Conservation (phyloP, 2,113 vertebrate species). For the Tympanuchus pallidicinctus region DNA sequence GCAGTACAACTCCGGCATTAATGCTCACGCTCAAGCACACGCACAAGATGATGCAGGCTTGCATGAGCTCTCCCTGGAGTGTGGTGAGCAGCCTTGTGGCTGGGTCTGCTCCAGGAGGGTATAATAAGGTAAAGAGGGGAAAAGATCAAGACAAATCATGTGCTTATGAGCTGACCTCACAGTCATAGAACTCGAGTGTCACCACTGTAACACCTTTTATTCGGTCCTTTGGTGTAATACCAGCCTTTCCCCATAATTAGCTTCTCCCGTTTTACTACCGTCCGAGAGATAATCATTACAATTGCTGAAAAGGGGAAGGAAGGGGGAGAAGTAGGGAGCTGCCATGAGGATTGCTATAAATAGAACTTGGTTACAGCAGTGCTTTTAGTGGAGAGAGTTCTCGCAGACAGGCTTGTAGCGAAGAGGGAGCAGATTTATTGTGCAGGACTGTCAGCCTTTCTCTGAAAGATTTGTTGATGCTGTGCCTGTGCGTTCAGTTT, state of each 20-base stretch:
- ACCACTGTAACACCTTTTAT: background rate
- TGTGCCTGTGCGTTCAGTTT: constrained; percentile 40
- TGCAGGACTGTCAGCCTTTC: constrained; percentile 49
- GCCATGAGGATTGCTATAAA: constrained; percentile 49
- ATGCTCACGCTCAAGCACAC: background rate
- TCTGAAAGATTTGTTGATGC: constrained; percentile 49
- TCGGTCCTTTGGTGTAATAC: background rate
- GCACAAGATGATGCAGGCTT: background rate
- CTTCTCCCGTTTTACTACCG: background rate
- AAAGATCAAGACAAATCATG: background rate
- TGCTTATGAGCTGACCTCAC: background rate
- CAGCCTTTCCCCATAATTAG: background rate
- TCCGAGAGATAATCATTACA: background rate
- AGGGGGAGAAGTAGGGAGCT: background rate
- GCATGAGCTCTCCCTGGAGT: background rate
- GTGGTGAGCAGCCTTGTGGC: background rate
- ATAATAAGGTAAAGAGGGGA: background rate
- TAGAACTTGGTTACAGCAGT: constrained; percentile 40
- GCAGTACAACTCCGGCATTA: background rate
- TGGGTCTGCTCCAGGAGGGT: background rate
- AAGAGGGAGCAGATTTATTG: constrained; percentile 61
- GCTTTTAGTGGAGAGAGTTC: constrained; percentile 54
- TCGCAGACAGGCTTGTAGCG: constrained; percentile 32
- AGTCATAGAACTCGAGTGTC: background rate
- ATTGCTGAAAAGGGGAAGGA: background rate